Base-by-base conservation (phyloP, 2,888 invertebrate genomes). In the Pteria penguin region DNA sequence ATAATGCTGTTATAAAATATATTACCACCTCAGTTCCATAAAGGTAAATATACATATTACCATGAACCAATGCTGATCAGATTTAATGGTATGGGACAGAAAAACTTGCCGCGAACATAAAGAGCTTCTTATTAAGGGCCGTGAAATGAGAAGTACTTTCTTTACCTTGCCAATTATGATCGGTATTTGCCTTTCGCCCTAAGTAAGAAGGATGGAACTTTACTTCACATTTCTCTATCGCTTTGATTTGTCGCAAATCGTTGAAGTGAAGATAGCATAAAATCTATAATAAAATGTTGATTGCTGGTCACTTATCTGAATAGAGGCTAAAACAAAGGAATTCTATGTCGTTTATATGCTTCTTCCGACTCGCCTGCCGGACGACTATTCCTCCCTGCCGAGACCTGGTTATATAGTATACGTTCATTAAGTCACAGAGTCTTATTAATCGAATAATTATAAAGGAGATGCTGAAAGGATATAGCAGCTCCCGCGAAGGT, bases 181-280 rank as follows among this genome's bases (percentile, higher is more conserved):
- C 14, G 45, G 45, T 11, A 36, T 36, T 36, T 36, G 45, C 45
- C 14, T 36, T 36, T 36, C 45, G 45, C 45, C 8, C 45, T 36
- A 36, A 36, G 45, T 36, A 14, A 36, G 14, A 5, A 14, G 45
- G 45, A 36, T 11, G 14, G 45, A 36, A 36, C 45, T 36, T 36
- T 36, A 36, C 14, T 11, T 11, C 14, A 14, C 45, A 36, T 36
- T 11, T 36, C 45, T 36, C 5, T 36, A 14, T 14, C 45, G 24
- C 68, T 68, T 68, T 68, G 68, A 68, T 68, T 68, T 57, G 55
- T 4, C 32, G 26, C 31, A 68, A 57, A 68, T 68, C 32, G 57
- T 55, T 57, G 8, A 32, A 31, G 27, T 57, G 68, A 57, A 32
- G 33, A 54, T 68, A 32, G 68, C 68, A 68, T 68, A 57, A 68